Evolutionary conservation across 2,888 invertebrate species (phyloP).

Genomic region (Synanthedon formicaeformis): DNA sequence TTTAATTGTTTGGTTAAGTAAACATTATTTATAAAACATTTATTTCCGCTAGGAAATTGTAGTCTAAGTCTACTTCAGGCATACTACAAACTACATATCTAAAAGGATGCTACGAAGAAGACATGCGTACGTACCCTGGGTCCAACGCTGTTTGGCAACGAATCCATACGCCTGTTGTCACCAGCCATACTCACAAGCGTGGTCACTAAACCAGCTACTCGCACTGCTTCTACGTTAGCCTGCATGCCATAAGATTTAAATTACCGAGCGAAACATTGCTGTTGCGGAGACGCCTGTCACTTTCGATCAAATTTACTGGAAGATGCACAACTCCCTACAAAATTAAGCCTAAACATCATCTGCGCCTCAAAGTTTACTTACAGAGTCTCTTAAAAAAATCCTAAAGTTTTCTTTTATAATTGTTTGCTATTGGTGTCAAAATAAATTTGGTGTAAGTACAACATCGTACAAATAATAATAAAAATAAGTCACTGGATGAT

Average conservation of each 20-base stretch:
- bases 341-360: background rate
- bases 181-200: constrained; percentile 86
- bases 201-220: constrained; percentile 85
- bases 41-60: background rate
- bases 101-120: background rate
- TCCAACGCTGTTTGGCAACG: constrained; percentile 65
- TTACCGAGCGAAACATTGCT: constrained; percentile 32
- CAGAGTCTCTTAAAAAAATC: too few species aligned
- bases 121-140: constrained; percentile 49
- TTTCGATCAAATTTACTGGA: background rate
- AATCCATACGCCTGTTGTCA: constrained; percentile 67
- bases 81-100: background rate
- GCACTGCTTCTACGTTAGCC: constrained; percentile 85
- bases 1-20: too few species aligned
- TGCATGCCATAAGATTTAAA: constrained; percentile 69
- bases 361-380: too few species aligned
- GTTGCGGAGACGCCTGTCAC: background rate
- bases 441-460: too few species aligned
- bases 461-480: too few species aligned
- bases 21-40: too few species aligned
- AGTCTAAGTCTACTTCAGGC: background rate
- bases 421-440: too few species aligned
- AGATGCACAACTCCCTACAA: background rate
- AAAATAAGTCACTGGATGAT: too few species aligned
- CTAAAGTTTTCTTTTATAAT: too few species aligned